Conservation (phyloP, 2,797 vertebrate genomes). For the Mionectes olivaceus region DNA sequence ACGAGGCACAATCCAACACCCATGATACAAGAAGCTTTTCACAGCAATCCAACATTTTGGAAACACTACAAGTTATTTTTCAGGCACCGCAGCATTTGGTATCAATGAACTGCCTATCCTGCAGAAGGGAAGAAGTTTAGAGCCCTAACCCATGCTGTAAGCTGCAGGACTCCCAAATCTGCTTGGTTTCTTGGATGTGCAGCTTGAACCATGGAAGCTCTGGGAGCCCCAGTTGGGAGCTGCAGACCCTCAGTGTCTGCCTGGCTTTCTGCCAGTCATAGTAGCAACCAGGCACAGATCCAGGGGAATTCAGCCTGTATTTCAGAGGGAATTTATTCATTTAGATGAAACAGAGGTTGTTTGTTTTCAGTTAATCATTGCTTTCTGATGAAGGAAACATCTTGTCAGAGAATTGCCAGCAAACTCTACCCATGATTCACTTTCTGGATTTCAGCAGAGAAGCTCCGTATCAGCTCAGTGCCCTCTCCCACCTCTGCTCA, state of each 20-base stretch:
- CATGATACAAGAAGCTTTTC: neutral
- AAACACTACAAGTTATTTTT: neutral
- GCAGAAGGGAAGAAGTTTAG: neutral
- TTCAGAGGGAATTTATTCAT: neutral
- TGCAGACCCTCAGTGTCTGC: neutral
- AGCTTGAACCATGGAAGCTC: neutral
- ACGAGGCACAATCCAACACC: neutral
- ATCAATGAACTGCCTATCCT: neutral
- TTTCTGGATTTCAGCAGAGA: neutral
- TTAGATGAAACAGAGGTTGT: neutral
- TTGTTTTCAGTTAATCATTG: constrained; percentile 15
- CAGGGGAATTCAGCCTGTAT: neutral
- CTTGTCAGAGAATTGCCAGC: neutral
- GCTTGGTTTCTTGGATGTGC: neutral
- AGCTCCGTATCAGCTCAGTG: neutral
- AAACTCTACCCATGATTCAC: neutral
- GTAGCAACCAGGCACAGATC: neutral
- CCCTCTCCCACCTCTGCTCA: neutral
- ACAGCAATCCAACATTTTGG: neutral
- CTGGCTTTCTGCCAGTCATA: neutral
- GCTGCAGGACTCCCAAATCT: neutral
- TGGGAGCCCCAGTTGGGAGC: neutral
- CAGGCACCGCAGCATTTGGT: neutral
- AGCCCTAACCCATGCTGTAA: neutral
- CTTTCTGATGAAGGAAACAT: neutral